These are phyloP conservation scores for Pammene fasciana DNA, from an alignment of 2,888 invertebrate species.

Conservation along the genomic window DNA sequence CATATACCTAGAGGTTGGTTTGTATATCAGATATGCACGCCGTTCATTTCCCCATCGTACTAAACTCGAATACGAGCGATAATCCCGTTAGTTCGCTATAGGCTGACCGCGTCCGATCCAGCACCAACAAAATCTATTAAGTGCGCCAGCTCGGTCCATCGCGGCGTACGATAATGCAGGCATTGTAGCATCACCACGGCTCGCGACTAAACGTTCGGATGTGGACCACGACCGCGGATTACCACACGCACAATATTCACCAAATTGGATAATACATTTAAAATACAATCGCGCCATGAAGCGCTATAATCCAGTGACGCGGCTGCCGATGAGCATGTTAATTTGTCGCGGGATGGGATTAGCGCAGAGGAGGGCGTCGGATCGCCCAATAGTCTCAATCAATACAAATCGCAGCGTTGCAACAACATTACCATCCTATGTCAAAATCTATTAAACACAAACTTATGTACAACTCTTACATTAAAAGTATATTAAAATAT, in stretches of 20 bases:
- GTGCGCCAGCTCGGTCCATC: slow-evolving; percentile 75
- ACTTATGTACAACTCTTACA: too few species aligned
- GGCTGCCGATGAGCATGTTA: slow-evolving; percentile 82
- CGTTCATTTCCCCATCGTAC: slow-evolving; percentile 61
- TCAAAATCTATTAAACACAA: neutral
- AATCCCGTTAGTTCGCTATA: slow-evolving; percentile 78
- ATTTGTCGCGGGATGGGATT: slow-evolving; percentile 81
- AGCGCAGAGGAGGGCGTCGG: slow-evolving; percentile 61
- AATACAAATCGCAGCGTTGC: slow-evolving; percentile 38
- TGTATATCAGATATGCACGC: slow-evolving; percentile 52
- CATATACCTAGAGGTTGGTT: slow-evolving; percentile 43
- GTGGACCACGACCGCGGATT: slow-evolving; percentile 74
- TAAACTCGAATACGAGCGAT: slow-evolving; percentile 73
- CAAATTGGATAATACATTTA: slow-evolving; percentile 87
- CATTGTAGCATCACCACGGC: slow-evolving; percentile 63
- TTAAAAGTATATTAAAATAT: too few species aligned
- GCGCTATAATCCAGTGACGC: slow-evolving; percentile 80
- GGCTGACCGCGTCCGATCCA: slow-evolving; percentile 69
- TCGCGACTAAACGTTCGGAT: slow-evolving; percentile 69
- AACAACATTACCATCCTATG: neutral
- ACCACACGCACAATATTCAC: slow-evolving; percentile 83
- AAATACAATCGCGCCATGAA: slow-evolving; percentile 84
- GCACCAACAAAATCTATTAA: slow-evolving; percentile 80
- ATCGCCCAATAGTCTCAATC: slow-evolving; percentile 59
- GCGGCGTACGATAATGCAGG: slow-evolving; percentile 72